These are phyloP conservation scores for Delphinapterus leucas DNA, from an alignment of 2,113 vertebrate species.

Conservation along the genomic window DNA sequence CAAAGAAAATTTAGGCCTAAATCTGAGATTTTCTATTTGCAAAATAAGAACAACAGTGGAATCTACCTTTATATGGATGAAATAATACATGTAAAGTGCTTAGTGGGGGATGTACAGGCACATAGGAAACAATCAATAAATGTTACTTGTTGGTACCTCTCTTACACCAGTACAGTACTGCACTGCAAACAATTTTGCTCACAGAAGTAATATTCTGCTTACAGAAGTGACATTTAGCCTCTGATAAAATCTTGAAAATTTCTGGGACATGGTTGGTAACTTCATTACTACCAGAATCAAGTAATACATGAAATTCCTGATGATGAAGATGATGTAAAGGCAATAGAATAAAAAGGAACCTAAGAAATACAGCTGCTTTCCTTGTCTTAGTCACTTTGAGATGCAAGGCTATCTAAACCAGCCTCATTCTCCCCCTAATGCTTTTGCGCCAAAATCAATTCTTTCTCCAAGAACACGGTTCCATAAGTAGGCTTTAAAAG, in stretches of 20 bases:
- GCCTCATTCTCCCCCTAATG: neutral
- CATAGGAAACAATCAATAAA: neutral
- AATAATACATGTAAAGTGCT: neutral
- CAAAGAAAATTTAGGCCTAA: neutral
- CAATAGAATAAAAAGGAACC: neutral
- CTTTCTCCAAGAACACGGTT: neutral
- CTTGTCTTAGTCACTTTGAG: neutral
- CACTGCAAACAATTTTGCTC: neutral
- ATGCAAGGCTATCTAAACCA: neutral
- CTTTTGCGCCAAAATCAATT: neutral
- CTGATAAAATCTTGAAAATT: neutral
- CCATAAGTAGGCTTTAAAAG: neutral
- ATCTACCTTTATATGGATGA: neutral
- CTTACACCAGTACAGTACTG: neutral
- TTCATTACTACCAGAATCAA: conserved; percentile 7
- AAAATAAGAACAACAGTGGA: neutral
- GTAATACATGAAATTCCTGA: neutral
- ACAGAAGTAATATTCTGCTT: neutral
- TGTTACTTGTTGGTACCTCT: neutral
- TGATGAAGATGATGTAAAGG: neutral
- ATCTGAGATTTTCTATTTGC: neutral
- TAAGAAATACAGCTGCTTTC: neutral
- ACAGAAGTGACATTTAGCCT: neutral
- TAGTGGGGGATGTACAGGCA: neutral
- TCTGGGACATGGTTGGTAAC: neutral